Conservation (phyloP, 2,113 vertebrate genomes). For the Argyrosomus japonicus region DNA sequence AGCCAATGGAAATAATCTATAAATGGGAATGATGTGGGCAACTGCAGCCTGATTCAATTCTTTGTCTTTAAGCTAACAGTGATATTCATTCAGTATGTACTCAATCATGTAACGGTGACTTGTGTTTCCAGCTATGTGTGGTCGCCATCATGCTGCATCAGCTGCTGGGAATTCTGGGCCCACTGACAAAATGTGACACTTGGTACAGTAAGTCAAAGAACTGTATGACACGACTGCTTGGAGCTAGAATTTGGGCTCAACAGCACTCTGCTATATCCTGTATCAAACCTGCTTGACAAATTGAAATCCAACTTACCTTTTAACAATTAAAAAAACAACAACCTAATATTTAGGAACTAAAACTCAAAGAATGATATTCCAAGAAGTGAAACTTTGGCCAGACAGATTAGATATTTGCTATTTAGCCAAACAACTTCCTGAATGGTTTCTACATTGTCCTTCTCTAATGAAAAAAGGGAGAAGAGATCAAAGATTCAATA, state of each 20-base stretch:
- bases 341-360: constrained; percentile 4
- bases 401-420: not conserved
- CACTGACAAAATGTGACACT: constrained; percentile 64
- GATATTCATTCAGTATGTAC: constrained; percentile 32
- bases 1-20: constrained; percentile 22
- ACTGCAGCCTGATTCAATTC: constrained; percentile 17
- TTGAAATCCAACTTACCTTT: not conserved
- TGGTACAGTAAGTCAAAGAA: constrained; percentile 45
- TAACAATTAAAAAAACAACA: not conserved
- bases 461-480: not conserved
- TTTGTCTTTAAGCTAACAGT: constrained; percentile 28
- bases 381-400: constrained; percentile 21
- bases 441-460: not conserved
- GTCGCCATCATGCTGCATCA: constrained; percentile 52
- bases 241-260: not conserved
- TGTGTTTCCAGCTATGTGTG: constrained; percentile 63
- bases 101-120: constrained; percentile 50
- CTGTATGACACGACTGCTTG: constrained; percentile 7
- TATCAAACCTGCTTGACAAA: not conserved
- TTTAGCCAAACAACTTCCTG: not conserved
- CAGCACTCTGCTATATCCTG: not conserved
- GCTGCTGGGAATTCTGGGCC: constrained; percentile 65
- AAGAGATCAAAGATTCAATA: not conserved
- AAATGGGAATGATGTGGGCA: constrained; percentile 28
- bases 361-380: not conserved